Conservation (phyloP, 1,140 invertebrate genomes). For the Drosophila neocordata region DNA sequence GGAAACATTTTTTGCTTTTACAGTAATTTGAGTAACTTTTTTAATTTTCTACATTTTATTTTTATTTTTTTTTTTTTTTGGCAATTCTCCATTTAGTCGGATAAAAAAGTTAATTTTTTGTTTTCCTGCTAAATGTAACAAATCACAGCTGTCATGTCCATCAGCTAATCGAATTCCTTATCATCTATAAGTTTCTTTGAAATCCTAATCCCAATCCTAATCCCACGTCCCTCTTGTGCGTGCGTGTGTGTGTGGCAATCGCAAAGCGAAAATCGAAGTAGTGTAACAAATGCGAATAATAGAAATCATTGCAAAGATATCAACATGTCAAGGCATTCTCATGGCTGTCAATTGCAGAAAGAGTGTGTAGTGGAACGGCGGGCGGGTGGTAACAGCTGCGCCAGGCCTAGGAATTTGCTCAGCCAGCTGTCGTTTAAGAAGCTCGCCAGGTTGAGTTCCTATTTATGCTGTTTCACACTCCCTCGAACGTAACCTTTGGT, state of each 20-base stretch:
- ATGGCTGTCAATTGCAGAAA: slow-evolving; percentile 36
- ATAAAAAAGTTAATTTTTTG: background rate
- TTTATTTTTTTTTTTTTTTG: no score
- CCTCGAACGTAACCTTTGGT: slow-evolving; percentile 66
- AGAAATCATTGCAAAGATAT: slow-evolving; percentile 48
- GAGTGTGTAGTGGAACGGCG: background rate
- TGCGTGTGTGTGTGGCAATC: background rate
- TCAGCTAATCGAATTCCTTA: slow-evolving; percentile 9
- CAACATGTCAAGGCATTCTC: slow-evolving; percentile 36
- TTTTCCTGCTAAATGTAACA: background rate
- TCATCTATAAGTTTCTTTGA: slow-evolving; percentile 1
- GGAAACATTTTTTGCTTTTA: background rate
- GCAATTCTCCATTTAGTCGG: background rate
- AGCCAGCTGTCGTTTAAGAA: slow-evolving; percentile 8
- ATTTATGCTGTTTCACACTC: slow-evolving; percentile 30
- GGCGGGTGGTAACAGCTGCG: slow-evolving; percentile 17
- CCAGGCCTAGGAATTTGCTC: slow-evolving; percentile 8
- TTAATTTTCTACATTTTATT: background rate
- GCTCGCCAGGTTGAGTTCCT: slow-evolving; percentile 9
- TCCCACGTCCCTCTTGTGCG: background rate
- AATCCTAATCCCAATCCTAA: slow-evolving; percentile 37
- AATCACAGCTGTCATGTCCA: background rate
- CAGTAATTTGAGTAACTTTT: background rate
- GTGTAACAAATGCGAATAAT: slow-evolving; percentile 41
- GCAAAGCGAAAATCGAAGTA: slow-evolving; percentile 15